Base-by-base conservation (phyloP, 92 coral and sea anemone species). In the Actinostola sp. region DNA sequence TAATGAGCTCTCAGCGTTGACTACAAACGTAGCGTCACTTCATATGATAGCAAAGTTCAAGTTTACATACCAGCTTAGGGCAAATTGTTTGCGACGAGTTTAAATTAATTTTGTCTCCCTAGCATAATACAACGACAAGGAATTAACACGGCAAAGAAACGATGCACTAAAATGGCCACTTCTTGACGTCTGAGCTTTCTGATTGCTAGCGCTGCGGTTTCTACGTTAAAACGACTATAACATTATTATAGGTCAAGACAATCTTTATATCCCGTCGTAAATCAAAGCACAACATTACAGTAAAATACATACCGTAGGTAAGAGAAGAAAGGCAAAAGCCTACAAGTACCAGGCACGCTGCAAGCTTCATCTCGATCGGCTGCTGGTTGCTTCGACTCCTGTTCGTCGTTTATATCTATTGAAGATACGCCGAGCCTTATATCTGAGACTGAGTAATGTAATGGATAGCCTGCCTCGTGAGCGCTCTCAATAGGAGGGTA, bases 401-500 rank as follows among this genome's bases (percentile, higher is more conserved):
- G n/a, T n/a, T n/a, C n/a, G n/a, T n/a, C n/a, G 58, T 50, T 48
- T 26, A 32, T 24, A 39, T 51, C 29, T 25, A 49, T 16, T 68
- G 30, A 30, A 13, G 72, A 26, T 51, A 57, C 39, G 29, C 45
- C 42, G 43, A 30, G 50, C 74, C 30, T 50, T 68, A 68, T 68
- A 68, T 50, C 61, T 49, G 33, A 51, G 50, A 30, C 61, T 49
- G 33, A 51, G 50, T 48, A 31, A 39, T 51, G 74, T 68, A 68
- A 68, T 48, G 8, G 74, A 68, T 68, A 68, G 56, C 74, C 31
- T 50, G 54, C 74, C 72, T 68, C 74, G 61, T 68, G 74, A 68
- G 62, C 62, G 43, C 29, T 34, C 70, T 59, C 79, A 57, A 73
- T 66, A 44, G 79, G 79, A 60, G 79, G 61, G 68, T 73, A 73